phyloP scores from a whole-genome alignment of 2,797 vertebrate species.

The Galago senegalensis region DNA sequence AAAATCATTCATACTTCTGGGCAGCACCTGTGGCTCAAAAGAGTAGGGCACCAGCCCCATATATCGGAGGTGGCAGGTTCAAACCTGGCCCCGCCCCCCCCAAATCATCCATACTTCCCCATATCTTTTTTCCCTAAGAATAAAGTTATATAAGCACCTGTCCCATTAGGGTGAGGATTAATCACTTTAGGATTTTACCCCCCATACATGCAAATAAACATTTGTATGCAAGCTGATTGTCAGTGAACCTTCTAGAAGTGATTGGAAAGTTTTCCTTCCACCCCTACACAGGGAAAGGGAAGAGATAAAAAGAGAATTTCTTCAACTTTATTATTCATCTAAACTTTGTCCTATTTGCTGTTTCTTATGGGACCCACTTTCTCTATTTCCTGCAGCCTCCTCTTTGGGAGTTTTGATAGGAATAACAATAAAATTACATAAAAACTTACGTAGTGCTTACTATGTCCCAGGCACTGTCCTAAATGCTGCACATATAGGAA shows the following conservation, averaged over 20 bases:
- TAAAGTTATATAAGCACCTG: neutral
- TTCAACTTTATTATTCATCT: neutral
- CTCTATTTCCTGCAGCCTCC: neutral
- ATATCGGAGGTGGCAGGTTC: too few species aligned
- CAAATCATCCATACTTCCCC: neutral
- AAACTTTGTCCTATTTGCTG: neutral
- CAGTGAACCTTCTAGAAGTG: neutral
- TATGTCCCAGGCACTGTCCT: neutral
- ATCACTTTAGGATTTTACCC: neutral
- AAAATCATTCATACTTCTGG: neutral
- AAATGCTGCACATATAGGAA: neutral
- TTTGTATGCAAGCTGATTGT: neutral
- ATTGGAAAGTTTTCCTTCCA: neutral
- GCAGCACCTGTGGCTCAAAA: too few species aligned
- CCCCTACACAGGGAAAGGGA: neutral
- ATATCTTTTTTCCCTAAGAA: neutral
- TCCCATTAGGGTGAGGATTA: neutral
- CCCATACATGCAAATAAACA: neutral
- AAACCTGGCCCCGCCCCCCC: too few species aligned
- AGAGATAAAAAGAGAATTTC: neutral
- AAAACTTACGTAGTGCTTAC: neutral
- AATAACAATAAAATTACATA: neutral
- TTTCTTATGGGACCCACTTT: neutral
- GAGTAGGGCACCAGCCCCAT: too few species aligned
- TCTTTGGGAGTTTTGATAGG: neutral